Base-by-base conservation (phyloP, 1,140 invertebrate genomes). In the Drosophila rufa region DNA sequence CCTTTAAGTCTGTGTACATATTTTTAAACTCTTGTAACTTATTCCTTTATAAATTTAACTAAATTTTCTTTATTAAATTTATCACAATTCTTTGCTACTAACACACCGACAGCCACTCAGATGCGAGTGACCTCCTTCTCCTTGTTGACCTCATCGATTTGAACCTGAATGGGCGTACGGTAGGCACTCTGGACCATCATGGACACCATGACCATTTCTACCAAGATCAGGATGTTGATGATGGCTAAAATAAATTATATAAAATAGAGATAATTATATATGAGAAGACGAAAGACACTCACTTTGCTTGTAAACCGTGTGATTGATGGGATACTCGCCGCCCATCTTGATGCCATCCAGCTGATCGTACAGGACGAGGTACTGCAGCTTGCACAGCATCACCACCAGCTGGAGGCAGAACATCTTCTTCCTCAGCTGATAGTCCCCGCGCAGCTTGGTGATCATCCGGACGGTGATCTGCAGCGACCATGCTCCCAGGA, bases 271-370 rank as follows among this genome's bases (percentile, higher is more conserved):
- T 14, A 55, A 36, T 38, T 25, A 1, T 40, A 7, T 19, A 27
- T 6, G 2, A 66, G 17, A 25, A 14, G 2, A 8, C 3, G 25
- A 9, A 57, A 5, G 9, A 17, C 3, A 80, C 86, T 76, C 69
- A 92, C 92, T 92, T 61, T 92, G 92, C 47, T 92, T 92, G 61
- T 91, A 83, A 4, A 92, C 66, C 0, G 83, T 91, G 55, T 92
- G 89, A 71, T 92, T 92, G 55, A 92, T 91, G 60, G 92, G 92
- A 70, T 92, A 92, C 38, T 76, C 80, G 6, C 85, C 91, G 14
- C 91, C 91, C 70, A 92, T 62, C 17, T 73, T 45, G 9, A 92
- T 45, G 11, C 27, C 43, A 53, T 92, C 80, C 8, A 92, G 75
- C 68, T 92, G 91, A 25, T 77, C 81, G 47, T 92, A 87, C 8